Conservation (phyloP, 2,797 vertebrate genomes). For the Scarus forsteni region DNA sequence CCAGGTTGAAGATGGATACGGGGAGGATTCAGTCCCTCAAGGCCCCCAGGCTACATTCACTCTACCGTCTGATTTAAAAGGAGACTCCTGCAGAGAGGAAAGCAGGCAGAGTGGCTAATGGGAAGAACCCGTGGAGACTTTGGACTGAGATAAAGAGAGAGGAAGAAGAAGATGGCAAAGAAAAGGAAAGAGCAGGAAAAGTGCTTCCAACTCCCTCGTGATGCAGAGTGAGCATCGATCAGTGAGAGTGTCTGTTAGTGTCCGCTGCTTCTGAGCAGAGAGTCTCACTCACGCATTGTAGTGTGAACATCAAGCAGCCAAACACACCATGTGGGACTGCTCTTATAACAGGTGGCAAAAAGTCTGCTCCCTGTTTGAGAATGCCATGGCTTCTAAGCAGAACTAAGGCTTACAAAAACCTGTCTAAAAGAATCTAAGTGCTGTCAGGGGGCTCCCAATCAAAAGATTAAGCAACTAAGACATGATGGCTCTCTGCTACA, state of each 20-base stretch:
- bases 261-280: slow-evolving; percentile 54
- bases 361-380: slow-evolving; percentile 26
- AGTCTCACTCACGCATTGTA: slow-evolving; percentile 49
- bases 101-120: slow-evolving; percentile 68
- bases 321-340: slow-evolving; percentile 48
- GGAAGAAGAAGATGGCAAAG: slow-evolving; percentile 41
- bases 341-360: slow-evolving; percentile 64
- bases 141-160: slow-evolving; percentile 56
- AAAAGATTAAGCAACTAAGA: too few species aligned
- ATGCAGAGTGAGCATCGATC: slow-evolving; percentile 66
- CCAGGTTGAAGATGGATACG: slow-evolving; percentile 74
- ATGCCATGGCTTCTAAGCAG: slow-evolving; percentile 16
- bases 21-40: slow-evolving; percentile 58
- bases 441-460: too few species aligned
- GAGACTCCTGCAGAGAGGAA: slow-evolving; percentile 65
- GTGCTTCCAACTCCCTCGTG: slow-evolving; percentile 65
- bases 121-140: slow-evolving; percentile 63
- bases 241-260: slow-evolving; percentile 63
- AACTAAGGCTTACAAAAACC: slow-evolving; percentile 4
- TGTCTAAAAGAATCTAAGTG: slow-evolving; percentile 29
- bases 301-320: slow-evolving; percentile 65
- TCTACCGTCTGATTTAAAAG: slow-evolving; percentile 72
- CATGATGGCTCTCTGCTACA: too few species aligned
- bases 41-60: slow-evolving; percentile 67
- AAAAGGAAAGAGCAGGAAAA: slow-evolving; percentile 53